phyloP scores from a whole-genome alignment of 2,888 invertebrate genomes.

The Lepidocyrtinus sp. region DNA sequence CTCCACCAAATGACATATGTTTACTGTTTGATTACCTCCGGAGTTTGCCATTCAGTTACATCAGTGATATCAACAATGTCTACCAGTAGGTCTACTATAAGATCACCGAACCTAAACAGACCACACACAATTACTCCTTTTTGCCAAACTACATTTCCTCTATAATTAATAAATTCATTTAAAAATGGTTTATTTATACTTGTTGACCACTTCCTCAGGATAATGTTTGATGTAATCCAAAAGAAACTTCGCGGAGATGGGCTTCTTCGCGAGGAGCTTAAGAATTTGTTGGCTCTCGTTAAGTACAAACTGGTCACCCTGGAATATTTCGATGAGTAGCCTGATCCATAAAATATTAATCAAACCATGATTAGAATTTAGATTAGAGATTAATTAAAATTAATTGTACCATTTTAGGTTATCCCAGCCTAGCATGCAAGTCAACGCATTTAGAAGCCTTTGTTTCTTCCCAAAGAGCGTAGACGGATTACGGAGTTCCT shows the following conservation, averaged over 20 bases:
- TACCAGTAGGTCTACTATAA: background rate
- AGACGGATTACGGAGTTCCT: conserved; percentile 17
- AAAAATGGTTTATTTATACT: too few relatives aligned
- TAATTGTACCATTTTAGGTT: conserved; percentile 34
- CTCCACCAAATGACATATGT: too few relatives aligned
- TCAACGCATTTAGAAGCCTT: conserved; percentile 29
- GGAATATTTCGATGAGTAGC: conserved; percentile 25
- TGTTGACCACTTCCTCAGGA: background rate
- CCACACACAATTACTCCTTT: too few relatives aligned
- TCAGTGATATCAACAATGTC: background rate
- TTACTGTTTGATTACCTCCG: too few relatives aligned
- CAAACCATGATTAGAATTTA: background rate
- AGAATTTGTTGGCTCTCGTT: conserved; percentile 21
- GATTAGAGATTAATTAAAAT: background rate
- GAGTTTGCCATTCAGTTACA: background rate
- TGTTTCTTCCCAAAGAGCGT: conserved; percentile 40
- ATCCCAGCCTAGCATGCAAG: conserved; percentile 22
- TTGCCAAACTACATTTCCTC: too few relatives aligned
- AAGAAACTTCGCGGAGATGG: background rate
- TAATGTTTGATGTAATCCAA: background rate
- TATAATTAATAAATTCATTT: background rate
- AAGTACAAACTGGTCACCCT: background rate
- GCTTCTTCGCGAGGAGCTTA: conserved; percentile 17
- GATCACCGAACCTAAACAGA: background rate
- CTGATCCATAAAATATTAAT: too few relatives aligned